A percentile compares a stretch with the other conserved stretches of the same genome.
Evolutionary conservation across 2,113 vertebrate genomes (phyloP).

Genomic region (Numenius arquata): DNA sequence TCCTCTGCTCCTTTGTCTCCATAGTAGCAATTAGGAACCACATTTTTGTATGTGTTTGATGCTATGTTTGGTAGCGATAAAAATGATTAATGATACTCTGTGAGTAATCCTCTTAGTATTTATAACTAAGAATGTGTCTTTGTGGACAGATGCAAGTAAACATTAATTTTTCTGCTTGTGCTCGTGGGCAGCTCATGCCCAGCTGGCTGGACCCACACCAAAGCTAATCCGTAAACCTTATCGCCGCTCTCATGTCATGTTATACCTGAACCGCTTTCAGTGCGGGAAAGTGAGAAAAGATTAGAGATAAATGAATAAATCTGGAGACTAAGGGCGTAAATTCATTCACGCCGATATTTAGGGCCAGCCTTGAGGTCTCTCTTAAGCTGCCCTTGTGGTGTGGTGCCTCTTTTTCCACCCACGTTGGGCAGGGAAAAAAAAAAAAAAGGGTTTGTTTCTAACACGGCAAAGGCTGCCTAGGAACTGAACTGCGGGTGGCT

Average conservation of each 20-base stretch:
- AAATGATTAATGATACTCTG: neutral
- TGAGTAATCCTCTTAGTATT: neutral
- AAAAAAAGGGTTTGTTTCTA: neutral
- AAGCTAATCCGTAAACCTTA: neutral
- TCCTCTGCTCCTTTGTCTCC: constrained; percentile 25
- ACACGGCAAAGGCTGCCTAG: neutral
- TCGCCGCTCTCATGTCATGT: neutral
- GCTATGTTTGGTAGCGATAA: constrained; percentile 21
- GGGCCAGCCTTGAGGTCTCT: neutral
- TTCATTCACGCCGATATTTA: neutral
- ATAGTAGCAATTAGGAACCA: constrained; percentile 33
- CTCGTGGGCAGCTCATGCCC: neutral
- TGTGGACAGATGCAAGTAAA: neutral
- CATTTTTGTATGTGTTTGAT: constrained; percentile 2
- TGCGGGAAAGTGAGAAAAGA: neutral
- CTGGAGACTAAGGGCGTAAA: neutral
- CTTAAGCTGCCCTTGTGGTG: neutral
- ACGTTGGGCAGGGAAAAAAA: fast-evolving
- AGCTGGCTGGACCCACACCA: neutral
- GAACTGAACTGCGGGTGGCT: neutral
- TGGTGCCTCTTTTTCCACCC: neutral
- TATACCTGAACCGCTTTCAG: neutral
- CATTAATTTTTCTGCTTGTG: neutral
- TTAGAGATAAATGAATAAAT: neutral
- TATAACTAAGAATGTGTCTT: neutral